Percentiles rank a stretch among this genome's conserved stretches.
Conservation (phyloP, 2,113 vertebrate species). For the Zeus faber region DNA sequence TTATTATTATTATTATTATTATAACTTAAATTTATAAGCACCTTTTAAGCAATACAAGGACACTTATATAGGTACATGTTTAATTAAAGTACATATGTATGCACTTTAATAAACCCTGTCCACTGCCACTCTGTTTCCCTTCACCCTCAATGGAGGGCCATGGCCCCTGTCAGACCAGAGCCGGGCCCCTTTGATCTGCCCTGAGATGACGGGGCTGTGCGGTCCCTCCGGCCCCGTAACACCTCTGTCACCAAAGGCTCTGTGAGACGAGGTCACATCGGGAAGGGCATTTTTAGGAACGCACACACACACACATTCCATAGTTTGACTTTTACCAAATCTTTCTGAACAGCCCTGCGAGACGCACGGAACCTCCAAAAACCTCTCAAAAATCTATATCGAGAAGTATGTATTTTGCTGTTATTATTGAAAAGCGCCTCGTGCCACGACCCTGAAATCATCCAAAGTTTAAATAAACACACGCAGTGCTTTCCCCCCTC, state of each 20-base stretch:
- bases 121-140: not conserved
- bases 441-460: not conserved
- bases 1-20: too few species aligned
- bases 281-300: not conserved
- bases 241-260: slow-evolving; percentile 35
- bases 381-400: not conserved
- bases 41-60: too few species aligned
- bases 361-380: too few species aligned
- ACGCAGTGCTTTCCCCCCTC: not conserved
- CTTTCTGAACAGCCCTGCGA: too few species aligned
- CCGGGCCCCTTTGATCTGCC: slow-evolving; percentile 48
- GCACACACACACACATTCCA: not conserved
- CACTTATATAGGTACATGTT: too few species aligned
- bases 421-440: not conserved
- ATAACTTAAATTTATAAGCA: too few species aligned
- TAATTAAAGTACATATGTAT: too few species aligned
- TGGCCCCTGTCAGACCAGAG: slow-evolving; percentile 36
- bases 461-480: not conserved
- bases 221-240: slow-evolving; percentile 35
- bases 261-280: slow-evolving; percentile 33
- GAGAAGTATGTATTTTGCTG: not conserved
- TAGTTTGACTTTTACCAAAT: slow-evolving; percentile 10
- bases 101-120: slow-evolving; percentile 7
- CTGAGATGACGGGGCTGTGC: slow-evolving; percentile 50
- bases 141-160: slow-evolving; percentile 29